Conservation (phyloP, 2,113 vertebrate genomes). For the Coracopsis vasa region DNA sequence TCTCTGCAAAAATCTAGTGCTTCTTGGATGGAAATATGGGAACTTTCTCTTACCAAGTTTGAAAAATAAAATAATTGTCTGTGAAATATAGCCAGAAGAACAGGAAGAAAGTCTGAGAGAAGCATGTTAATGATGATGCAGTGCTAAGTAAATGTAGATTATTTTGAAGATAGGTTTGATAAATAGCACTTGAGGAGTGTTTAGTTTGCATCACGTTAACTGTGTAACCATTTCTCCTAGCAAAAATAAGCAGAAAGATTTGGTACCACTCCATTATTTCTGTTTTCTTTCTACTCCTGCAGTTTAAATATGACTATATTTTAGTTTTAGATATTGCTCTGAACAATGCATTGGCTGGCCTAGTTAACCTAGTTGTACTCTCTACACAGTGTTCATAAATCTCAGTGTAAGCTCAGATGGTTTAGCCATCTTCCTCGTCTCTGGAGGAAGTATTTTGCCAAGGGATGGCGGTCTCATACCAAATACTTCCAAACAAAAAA, state of each 20-base stretch:
- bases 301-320: background rate
- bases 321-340: background rate
- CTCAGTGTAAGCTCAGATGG: background rate
- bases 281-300: background rate
- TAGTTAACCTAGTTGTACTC: background rate
- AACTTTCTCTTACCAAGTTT: background rate
- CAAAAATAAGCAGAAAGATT: background rate
- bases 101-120: background rate
- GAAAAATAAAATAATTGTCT: background rate
- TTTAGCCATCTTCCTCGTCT: background rate
- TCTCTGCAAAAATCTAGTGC: background rate
- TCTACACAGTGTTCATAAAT: background rate
- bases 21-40: background rate
- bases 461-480: background rate
- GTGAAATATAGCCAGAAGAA: background rate
- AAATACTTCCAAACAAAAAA: background rate
- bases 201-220: background rate
- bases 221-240: background rate
- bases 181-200: background rate
- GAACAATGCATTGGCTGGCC: background rate
- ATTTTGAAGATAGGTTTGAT: background rate
- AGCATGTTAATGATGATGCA: background rate
- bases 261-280: background rate
- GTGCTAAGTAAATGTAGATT: background rate
- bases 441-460: background rate